Base-by-base conservation (phyloP, 2,888 invertebrate genomes). In the Agrypnus murinus region DNA sequence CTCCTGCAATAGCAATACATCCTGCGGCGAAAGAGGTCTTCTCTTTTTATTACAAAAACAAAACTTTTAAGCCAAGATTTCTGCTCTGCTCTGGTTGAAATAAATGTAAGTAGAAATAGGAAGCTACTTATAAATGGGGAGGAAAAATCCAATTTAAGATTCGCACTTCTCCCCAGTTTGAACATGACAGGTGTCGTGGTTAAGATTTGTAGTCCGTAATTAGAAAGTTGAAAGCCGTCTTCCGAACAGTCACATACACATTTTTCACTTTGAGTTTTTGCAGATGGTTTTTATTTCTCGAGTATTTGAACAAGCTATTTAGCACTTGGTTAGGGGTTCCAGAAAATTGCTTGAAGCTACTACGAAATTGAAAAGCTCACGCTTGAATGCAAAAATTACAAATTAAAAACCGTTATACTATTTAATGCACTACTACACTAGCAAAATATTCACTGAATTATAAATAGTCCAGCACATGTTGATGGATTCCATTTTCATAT, bases 141-240 rank as follows among this genome's bases (percentile, higher is more conserved):
- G 77, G 79, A 81, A 81, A 83, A 83, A 83, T 83, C 82, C 82
- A 82, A 83, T 83, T 83, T 83, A 78, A 81, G 81, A 82, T 81
- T 81, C 81, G 79, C 81, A 77, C 79, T 79, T 80, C 77, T 78
- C 78, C 78, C 75, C 77, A 72, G 76, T 75, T 79, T 80, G 79
- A 79, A 73, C 74, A 79, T 84, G 83, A 83, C 82, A 83, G 83
- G 82, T 83, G 82, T 81, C 83, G 80, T 78, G 78, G 80, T 81
- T 82, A 83, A 84, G 84, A 84, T 84, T 85, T 85, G 85, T 85
- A 81, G 83, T 80, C 81, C 77, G 83, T 84, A 85, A 85, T 85
- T 84, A 84, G 83, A 84, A 84, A 83, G 82, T 81, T 81, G 83
- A 83, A 81, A 82, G 81, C 81, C 80, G 81, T 78, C 80, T 77